These are phyloP conservation scores for Tapirus terrestris DNA, from an alignment of 2,113 vertebrate genomes.

Conservation along the genomic window DNA sequence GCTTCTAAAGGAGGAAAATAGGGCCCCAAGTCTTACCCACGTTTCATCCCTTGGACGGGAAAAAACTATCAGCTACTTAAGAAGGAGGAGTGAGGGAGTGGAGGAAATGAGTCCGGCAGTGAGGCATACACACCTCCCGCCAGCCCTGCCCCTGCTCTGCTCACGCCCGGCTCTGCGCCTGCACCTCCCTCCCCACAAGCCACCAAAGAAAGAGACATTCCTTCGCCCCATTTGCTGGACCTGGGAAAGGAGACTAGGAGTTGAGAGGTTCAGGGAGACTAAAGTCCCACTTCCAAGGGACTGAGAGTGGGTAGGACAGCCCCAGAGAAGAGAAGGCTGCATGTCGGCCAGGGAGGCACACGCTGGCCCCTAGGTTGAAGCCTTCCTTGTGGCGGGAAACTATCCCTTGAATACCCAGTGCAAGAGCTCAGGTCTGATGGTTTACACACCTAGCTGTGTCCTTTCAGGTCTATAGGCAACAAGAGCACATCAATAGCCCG, in stretches of 20 bases:
- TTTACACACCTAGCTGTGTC: background rate
- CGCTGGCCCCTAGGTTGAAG: no score
- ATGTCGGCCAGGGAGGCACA: background rate
- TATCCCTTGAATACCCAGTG: fast-evolving
- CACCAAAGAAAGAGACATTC: background rate
- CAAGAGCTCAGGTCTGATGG: background rate
- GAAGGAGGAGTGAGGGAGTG: no score
- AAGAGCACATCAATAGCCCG: background rate
- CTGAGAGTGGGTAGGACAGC: background rate
- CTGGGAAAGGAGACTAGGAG: background rate
- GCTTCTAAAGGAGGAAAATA: background rate
- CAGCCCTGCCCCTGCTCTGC: background rate
- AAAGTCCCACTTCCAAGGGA: background rate
- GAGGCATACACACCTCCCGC: background rate
- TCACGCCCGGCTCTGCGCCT: background rate
- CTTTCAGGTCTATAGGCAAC: background rate
- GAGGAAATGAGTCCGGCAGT: background rate
- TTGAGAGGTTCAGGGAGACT: background rate
- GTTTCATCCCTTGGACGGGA: background rate
- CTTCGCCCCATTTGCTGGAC: background rate
- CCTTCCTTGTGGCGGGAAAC: background rate
- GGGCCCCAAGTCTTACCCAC: no score
- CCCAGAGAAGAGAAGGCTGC: no score
- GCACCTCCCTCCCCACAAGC: background rate
- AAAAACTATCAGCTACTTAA: background rate